Conservation (phyloP, 2,888 invertebrate species). For the Spatulosminthurus flaviceps region DNA sequence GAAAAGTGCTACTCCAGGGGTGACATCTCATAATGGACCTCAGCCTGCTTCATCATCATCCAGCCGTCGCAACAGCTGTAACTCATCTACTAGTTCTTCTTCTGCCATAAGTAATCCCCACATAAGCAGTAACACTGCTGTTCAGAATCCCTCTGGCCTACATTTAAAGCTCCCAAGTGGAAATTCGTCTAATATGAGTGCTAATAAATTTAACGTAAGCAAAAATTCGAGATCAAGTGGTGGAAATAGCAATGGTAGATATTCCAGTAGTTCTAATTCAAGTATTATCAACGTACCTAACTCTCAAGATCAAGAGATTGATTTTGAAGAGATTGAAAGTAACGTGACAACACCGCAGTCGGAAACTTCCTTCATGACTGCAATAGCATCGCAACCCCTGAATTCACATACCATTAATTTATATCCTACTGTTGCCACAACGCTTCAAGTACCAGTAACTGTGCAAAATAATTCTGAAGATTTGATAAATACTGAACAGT, state of each 20-base stretch:
- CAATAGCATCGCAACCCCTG: not conserved
- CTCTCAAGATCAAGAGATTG: not conserved
- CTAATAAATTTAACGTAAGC: not conserved
- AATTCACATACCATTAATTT: not conserved
- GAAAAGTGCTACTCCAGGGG: not conserved
- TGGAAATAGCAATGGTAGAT: not conserved
- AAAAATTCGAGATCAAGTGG: conserved; percentile 26
- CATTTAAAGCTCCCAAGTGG: conserved; percentile 24
- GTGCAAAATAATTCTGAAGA: not conserved
- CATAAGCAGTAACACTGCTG: not conserved
- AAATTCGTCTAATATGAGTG: conserved; percentile 13
- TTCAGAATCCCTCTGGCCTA: conserved; percentile 3
- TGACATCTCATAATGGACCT: not conserved
- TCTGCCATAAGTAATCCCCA: conserved; percentile 20
- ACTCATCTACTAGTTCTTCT: conserved; percentile 18
- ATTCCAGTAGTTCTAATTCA: conserved; percentile 4
- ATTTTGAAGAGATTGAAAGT: conserved; percentile 10
- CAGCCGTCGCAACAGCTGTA: conserved; percentile 34
- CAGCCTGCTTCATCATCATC: conserved; percentile 19
- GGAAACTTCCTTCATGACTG: conserved; percentile 60
- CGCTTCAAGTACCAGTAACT: conserved; percentile 18
- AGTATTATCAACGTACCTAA: not conserved
- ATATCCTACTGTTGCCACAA: conserved; percentile 11
- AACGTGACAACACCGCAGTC: conserved; percentile 57
- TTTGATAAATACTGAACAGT: not conserved